Evolutionary conservation across 2,888 invertebrate species (phyloP).

Genomic region (Formica aserva): DNA sequence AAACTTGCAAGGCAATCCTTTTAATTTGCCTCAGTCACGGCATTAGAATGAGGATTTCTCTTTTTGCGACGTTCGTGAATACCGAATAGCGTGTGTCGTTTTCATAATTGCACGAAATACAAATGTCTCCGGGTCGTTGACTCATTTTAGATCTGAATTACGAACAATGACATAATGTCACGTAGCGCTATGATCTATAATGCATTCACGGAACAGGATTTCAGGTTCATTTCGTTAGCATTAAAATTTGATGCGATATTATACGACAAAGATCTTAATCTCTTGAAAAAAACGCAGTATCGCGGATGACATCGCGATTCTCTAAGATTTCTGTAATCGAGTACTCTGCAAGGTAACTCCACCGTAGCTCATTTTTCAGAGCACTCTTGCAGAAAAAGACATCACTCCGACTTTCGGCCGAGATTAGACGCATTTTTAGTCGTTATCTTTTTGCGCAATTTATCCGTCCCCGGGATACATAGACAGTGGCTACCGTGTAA

Average conservation of each 20-base stretch:
- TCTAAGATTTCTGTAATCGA: not conserved
- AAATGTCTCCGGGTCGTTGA: constrained; percentile 50
- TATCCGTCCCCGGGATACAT: constrained; percentile 8
- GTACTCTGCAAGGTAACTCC: not conserved
- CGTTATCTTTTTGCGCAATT: constrained; percentile 51
- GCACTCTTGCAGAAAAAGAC: constrained; percentile 25
- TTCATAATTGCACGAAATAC: constrained; percentile 51
- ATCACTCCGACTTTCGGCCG: constrained; percentile 28
- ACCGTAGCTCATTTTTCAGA: constrained; percentile 11
- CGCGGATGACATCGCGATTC: not conserved
- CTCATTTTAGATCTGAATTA: constrained; percentile 44
- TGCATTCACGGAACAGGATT: not conserved
- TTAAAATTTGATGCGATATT: not conserved
- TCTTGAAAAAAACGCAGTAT: not conserved
- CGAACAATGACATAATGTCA: constrained; percentile 21
- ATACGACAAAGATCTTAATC: not conserved
- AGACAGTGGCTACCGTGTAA: constrained; percentile 37
- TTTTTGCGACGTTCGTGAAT: constrained; percentile 44
- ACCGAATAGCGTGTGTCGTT: constrained; percentile 47
- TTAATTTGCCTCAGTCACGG: constrained; percentile 48
- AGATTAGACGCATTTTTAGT: constrained; percentile 52
- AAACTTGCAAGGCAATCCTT: constrained; percentile 46
- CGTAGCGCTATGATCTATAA: constrained; percentile 13
- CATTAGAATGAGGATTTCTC: constrained; percentile 24
- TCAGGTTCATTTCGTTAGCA: not conserved